phyloP scores from a whole-genome alignment of 2,113 vertebrate genomes.

The Pedionomus torquatus region DNA sequence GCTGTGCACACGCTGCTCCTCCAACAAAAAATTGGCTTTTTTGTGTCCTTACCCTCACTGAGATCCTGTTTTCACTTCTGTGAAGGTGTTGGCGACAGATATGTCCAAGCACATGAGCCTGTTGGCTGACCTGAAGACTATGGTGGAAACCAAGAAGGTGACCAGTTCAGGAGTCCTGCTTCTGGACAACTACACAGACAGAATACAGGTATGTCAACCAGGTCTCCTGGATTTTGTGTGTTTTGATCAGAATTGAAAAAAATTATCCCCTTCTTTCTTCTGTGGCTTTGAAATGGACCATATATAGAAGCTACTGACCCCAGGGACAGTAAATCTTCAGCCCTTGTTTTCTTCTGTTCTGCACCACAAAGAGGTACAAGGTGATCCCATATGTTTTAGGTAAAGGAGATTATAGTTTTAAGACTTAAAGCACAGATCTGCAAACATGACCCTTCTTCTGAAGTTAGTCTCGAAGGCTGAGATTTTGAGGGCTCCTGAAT shows the following conservation, averaged over 20 bases:
- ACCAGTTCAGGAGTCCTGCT: constrained; percentile 96
- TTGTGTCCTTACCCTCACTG: neutral
- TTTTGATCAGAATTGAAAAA: neutral
- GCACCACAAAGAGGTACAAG: neutral
- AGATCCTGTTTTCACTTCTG: neutral
- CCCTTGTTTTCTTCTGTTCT: neutral
- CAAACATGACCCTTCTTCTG: rapidly evolving
- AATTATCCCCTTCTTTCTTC: neutral
- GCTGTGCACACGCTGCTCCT: neutral
- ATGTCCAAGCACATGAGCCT: constrained; percentile 99
- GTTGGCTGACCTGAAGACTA: constrained; percentile 95
- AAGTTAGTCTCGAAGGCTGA: neutral
- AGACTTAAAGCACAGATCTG: neutral
- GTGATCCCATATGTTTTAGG: neutral
- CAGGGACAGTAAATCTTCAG: neutral
- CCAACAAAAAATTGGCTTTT: neutral
- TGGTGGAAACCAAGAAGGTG: constrained; percentile 99
- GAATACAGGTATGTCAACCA: constrained; percentile 87
- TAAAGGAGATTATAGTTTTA: neutral
- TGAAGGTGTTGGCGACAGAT: constrained; percentile 94
- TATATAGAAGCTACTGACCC: neutral
- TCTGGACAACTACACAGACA: constrained; percentile 95
- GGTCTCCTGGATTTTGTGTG: rapidly evolving
- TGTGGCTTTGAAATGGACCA: rapidly evolving
- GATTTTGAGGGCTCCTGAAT: neutral